Base-by-base conservation (phyloP, 2,113 vertebrate genomes). In the Leptocoma aspasia region DNA sequence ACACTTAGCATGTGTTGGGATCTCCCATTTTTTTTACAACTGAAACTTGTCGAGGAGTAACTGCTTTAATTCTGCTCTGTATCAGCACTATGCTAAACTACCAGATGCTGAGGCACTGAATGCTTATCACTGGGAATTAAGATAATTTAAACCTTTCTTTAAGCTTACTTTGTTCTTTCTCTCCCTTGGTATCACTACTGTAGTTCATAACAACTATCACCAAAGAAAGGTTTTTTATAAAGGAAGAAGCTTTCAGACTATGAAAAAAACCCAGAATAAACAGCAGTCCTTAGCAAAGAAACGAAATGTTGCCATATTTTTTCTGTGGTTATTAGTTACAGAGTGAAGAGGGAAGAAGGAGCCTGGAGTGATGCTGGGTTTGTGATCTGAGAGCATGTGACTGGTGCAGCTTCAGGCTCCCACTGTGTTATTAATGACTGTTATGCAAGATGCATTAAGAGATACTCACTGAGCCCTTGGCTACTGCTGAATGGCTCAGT, bases 361-460 rank as follows among this genome's bases (percentile, higher is more conserved):
- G 75, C 39, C 27, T 59, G 19, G 23, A 83, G 47, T 31, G 33
- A 93, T 75, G 31, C 15, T 87, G 33, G 37, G 6, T 95, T 91
- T 91, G 49, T 76, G 77, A 91, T 79, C 28, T 78, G 61, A 85
- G 52, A 91, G 31, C 84, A 72, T 39, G 18, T 54, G 72, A 71
- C 56, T 71, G 35, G 72, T 56, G 52, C 85, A 44, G 86, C 80
- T 91, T 75, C 91, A 71, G 94, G 94, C 92, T 89, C 69, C 65
- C 10, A 1, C 61, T 86, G 76, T 86, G 71, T 66, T 92, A 70
- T 66, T 92, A 86, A 86, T 72, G 85, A 54, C 57, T 61, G 78
- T 92, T 96, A 89, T 41, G 69, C 95, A 95, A 93, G 95, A 91
- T 78, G 82, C 72, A 84, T 68, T 71, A 89, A 63, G 65, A 92